Percentiles rank a stretch among this genome's conserved stretches.
Conservation (phyloP, 2,113 vertebrate genomes). For the Apeltes quadracus region DNA sequence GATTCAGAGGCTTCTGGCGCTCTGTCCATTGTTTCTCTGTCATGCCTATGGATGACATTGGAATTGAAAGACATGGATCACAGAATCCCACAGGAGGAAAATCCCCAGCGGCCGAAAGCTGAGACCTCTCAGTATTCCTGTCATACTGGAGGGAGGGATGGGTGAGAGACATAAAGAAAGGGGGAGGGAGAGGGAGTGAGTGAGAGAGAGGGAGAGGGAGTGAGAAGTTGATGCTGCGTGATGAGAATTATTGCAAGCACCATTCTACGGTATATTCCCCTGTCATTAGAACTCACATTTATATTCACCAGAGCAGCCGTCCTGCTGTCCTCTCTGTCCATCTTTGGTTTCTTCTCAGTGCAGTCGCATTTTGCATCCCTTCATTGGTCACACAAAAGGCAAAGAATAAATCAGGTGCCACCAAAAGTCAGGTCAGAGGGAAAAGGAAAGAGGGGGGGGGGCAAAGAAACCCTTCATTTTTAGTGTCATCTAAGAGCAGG, state of each 20-base stretch:
- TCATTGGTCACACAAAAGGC: conserved; percentile 50
- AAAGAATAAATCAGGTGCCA: conserved; percentile 29
- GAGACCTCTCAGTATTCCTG: conserved; percentile 48
- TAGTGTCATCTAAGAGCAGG: conserved; percentile 10
- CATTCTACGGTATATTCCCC: conserved; percentile 40
- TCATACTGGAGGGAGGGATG: conserved; percentile 26
- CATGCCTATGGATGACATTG: conserved; percentile 52
- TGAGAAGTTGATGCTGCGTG: conserved; percentile 25
- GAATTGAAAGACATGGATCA: conserved; percentile 61
- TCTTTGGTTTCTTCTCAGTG: conserved; percentile 50
- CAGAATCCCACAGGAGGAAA: conserved; percentile 54
- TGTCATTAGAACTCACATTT: conserved; percentile 47
- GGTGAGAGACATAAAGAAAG: conserved; percentile 23
- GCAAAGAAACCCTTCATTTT: too few species aligned
- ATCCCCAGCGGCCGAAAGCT: conserved; percentile 45
- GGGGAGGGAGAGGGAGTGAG: conserved; percentile 7
- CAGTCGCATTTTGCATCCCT: conserved; percentile 49
- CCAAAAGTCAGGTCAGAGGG: conserved; percentile 28
- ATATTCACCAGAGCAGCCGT: conserved; percentile 13
- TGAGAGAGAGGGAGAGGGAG: not conserved
- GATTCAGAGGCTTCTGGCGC: conserved; percentile 49
- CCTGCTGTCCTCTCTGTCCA: conserved; percentile 27
- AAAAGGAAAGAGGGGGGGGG: not conserved
- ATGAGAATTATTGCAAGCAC: conserved; percentile 53
- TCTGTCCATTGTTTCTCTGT: conserved; percentile 49